These are phyloP conservation scores for Nyctereutes procyonoides DNA, from an alignment of 2,113 vertebrate genomes.

Conservation along the genomic window DNA sequence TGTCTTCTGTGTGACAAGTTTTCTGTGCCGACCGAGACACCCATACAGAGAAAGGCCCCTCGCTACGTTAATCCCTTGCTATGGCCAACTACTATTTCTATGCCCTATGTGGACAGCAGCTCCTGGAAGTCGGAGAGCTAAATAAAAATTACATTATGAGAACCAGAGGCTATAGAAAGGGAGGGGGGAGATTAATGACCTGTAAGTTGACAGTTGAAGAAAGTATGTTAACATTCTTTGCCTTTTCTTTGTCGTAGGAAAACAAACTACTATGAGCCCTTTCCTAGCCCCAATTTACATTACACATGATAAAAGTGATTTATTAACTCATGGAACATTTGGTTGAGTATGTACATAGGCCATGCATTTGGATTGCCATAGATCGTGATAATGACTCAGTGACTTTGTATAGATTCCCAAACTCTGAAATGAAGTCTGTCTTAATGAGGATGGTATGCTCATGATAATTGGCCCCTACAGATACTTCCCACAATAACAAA, in stretches of 20 bases:
- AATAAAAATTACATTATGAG: background rate
- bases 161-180: background rate
- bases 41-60: background rate
- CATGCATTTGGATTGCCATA: background rate
- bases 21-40: background rate
- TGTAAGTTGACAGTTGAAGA: background rate
- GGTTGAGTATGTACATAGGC: too few species aligned
- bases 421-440: background rate
- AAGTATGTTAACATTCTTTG: background rate
- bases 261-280: background rate
- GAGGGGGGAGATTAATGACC: background rate
- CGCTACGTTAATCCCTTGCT: background rate
- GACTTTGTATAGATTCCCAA: background rate
- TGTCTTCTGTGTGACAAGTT: too few species aligned
- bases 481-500: background rate
- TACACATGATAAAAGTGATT: background rate
- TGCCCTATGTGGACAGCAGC: background rate
- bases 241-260: background rate
- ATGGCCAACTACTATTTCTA: background rate
- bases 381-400: too few species aligned
- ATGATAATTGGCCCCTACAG: background rate
- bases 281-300: background rate
- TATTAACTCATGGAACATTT: background rate
- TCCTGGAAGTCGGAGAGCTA: background rate
- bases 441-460: background rate